Evolutionary conservation across 2,113 vertebrate species (phyloP).

Genomic region (Rattus rattus): DNA sequence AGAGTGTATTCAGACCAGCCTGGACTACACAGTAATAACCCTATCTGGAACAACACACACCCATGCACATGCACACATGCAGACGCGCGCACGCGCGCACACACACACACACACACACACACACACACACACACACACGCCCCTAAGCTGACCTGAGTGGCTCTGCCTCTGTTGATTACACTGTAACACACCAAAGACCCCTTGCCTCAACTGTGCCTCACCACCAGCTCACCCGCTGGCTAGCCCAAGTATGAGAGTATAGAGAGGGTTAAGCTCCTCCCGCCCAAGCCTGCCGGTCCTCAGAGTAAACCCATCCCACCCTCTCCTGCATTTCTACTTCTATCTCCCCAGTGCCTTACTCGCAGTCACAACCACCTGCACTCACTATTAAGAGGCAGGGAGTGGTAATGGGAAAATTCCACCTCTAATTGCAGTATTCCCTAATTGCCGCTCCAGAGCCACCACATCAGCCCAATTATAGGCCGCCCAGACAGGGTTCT

Average conservation of each 20-base stretch:
- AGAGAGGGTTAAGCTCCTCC: background rate
- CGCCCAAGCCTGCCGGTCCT: background rate
- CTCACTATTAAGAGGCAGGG: background rate
- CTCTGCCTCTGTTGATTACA: background rate
- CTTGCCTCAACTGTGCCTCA: background rate
- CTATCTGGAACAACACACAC: background rate
- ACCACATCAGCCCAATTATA: background rate
- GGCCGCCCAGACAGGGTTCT: background rate
- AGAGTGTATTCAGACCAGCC: background rate
- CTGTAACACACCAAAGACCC: too few species aligned
- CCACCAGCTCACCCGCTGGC: background rate
- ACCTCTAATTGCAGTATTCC: slow-evolving; percentile 11
- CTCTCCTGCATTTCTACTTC: background rate
- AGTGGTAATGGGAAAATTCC: background rate
- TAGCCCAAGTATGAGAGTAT: fast-evolving
- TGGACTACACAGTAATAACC: background rate
- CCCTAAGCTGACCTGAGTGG: background rate
- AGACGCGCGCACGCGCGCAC: background rate
- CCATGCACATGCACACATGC: fast-evolving
- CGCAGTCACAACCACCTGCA: background rate
- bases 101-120: too few species aligned
- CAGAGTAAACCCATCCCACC: background rate
- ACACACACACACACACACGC: background rate
- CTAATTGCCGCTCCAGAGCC: slow-evolving; percentile 53
- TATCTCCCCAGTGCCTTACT: background rate